phyloP scores from a whole-genome alignment of 2,888 invertebrate genomes.

The Phortica magna region DNA sequence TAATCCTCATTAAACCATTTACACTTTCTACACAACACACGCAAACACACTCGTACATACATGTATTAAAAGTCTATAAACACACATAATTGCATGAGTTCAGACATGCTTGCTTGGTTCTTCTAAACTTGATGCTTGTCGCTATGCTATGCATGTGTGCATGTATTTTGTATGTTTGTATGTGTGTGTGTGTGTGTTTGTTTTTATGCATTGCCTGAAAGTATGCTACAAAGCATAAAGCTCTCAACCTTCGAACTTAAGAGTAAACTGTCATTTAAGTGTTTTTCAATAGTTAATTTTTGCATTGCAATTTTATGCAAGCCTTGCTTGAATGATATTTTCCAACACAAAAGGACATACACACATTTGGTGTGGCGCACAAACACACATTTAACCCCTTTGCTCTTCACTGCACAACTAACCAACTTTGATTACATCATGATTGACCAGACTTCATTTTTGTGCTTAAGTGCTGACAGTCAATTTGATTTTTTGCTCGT shows the following conservation, averaged over 20 bases:
- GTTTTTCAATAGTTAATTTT: conserved; percentile 28
- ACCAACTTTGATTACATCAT: not conserved
- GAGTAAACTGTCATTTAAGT: conserved; percentile 17
- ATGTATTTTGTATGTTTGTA: no score
- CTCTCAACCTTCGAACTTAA: conserved; percentile 2
- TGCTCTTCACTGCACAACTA: not conserved
- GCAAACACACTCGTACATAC: not conserved
- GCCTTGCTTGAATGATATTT: conserved; percentile 6
- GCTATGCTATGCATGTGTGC: not conserved
- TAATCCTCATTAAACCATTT: conserved; percentile 22
- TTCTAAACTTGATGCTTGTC: not conserved
- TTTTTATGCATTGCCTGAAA: conserved; percentile 4
- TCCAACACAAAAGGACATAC: not conserved
- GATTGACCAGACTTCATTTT: conserved; percentile 12
- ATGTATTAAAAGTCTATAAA: not conserved
- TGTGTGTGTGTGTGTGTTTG: not conserved
- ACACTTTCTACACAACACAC: not conserved
- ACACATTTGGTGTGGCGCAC: not conserved
- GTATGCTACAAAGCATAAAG: not conserved
- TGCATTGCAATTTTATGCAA: conserved; percentile 7
- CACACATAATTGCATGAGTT: not conserved
- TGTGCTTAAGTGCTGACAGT: conserved; percentile 15
- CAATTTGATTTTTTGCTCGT: not conserved
- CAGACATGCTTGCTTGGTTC: not conserved
- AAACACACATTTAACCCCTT: not conserved